Base-by-base conservation (phyloP, 2,888 invertebrate genomes). In the Plagodis dolabraria region DNA sequence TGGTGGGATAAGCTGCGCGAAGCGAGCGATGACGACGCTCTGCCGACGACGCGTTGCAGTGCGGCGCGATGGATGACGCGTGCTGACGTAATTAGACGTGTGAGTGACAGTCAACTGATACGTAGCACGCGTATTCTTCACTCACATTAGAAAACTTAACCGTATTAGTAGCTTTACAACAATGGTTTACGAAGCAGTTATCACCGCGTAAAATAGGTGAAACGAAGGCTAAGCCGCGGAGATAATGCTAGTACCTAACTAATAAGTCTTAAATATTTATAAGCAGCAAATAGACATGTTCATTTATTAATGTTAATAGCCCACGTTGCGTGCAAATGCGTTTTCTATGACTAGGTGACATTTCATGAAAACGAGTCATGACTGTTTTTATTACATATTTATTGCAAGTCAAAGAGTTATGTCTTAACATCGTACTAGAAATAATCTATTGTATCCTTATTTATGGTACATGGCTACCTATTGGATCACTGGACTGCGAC, bases 61-160 rank as follows among this genome's bases (percentile, higher is more conserved):
- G 72, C 68, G 74, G 71, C 40, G 33, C 12, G 53, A 47, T 12
- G 47, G 34, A 42, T 71, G 83, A 72, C 83, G 79, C 86, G 85
- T 85, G 80, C 74, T 83, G 83, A 83, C 83, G 76, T 89, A 89
- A 91, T 87, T 79, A 81, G 90, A 89, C 89, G 81, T 74, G 74
- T 76, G 87, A 87, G 77, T 76, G 89, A 90, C 87, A 80, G 80
- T 65, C 79, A 80, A 76, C 72, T 83, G 89, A 88, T 88, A 79
- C 79, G 70, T 58, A 72, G 72, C 87, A 85, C 86, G 87, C 78
- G 85, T 4, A 22, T 22, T 59, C 60, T 11, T 33, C 47, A 53
- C 57, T 44, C 12, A 9, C 5, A 38, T 9, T 22, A 22, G 22
- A 4, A 22, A 22, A 22, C 22, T 22, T 22, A 22, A 22, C 22